A percentile compares a stretch with the other conserved stretches of the same genome.
Conservation (phyloP, 1,140 invertebrate species). For the Teleogryllus occipitalis region DNA sequence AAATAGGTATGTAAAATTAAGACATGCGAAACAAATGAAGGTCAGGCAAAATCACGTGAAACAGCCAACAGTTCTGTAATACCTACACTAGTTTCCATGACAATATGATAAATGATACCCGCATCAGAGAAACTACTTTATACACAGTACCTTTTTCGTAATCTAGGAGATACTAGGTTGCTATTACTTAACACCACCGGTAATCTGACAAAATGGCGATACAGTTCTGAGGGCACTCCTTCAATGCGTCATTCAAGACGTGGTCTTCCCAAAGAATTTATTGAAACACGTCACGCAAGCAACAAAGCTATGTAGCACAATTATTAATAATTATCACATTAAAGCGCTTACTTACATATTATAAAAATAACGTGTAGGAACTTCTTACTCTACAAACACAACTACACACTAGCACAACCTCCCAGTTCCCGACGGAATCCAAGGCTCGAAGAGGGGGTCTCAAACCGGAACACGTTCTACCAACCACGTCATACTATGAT, state of each 20-base stretch:
- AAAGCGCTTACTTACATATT: constrained; percentile 15
- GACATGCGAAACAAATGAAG: constrained; percentile 10
- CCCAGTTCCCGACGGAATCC: constrained; percentile 10
- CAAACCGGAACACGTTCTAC: constrained; percentile 12
- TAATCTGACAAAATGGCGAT: constrained; percentile 20
- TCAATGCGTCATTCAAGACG: constrained; percentile 18
- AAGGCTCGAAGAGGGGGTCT: constrained; percentile 12
- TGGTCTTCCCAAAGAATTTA: not conserved
- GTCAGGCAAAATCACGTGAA: constrained; percentile 13
- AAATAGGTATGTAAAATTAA: not conserved
- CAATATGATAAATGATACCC: not conserved
- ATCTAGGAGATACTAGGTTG: not conserved
- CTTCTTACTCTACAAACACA: constrained; percentile 16
- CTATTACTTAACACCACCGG: constrained; percentile 12
- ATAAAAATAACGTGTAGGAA: constrained; percentile 20
- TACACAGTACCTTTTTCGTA: not conserved
- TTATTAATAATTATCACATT: not conserved
- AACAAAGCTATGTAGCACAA: not conserved
- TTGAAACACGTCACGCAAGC: not conserved
- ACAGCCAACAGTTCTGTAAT: not conserved
- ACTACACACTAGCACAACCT: constrained; percentile 17
- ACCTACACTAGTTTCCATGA: not conserved
- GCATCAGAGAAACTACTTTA: not conserved
- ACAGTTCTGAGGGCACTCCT: constrained; percentile 14
- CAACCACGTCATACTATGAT: not conserved